Conservation (phyloP, 1,140 invertebrate genomes). For the Rhynchophorus ferrugineus region DNA sequence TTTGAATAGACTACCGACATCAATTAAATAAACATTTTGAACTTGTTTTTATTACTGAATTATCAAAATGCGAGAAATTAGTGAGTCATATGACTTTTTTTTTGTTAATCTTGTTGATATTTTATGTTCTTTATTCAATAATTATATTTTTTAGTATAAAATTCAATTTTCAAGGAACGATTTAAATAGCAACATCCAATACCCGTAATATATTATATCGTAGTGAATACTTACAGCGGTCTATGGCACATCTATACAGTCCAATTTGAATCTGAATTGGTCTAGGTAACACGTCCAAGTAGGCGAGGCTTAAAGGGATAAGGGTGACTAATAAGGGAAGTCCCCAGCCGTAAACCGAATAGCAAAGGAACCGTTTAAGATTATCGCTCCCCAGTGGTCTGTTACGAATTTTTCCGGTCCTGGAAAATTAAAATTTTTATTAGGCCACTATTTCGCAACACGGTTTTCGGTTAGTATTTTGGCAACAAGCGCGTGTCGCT, state of each 20-base stretch:
- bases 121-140: no score
- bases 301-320: slow-evolving; percentile 2
- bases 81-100: no score
- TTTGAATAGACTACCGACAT: no score
- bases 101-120: no score
- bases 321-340: slow-evolving; percentile 1
- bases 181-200: neutral
- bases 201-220: no score
- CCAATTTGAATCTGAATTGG: slow-evolving; percentile 5
- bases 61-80: no score
- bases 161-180: neutral
- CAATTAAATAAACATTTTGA: no score
- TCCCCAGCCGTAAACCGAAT: slow-evolving; percentile 7
- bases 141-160: neutral
- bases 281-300: slow-evolving; percentile 3
- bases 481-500: no score
- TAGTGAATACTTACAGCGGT: slow-evolving; percentile 2
- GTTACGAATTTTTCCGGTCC: slow-evolving; percentile 4
- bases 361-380: slow-evolving; percentile 1
- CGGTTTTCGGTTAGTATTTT: no score
- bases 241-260: slow-evolving; percentile 6
- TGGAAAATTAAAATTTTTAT: slow-evolving; percentile 3
- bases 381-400: neutral
- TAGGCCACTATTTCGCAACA: no score
- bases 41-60: no score